These are phyloP conservation scores for Bujurquina vittata DNA, from an alignment of 2,113 vertebrate genomes.

Conservation along the genomic window DNA sequence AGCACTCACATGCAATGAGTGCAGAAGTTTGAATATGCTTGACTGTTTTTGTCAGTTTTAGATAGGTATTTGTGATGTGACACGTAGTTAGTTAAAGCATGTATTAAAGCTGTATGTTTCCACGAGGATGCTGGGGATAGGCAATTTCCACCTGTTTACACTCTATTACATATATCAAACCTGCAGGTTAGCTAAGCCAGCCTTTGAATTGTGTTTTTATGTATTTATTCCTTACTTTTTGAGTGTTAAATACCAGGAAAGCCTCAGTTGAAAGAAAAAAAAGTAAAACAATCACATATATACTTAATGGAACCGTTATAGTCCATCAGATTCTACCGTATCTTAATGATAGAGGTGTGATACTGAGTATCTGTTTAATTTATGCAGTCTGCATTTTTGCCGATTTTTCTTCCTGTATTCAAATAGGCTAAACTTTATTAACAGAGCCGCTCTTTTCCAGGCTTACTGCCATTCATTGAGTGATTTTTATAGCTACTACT, in stretches of 20 bases:
- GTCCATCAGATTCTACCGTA: not conserved
- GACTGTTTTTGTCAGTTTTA: not conserved
- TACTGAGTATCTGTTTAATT: not conserved
- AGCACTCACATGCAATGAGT: not conserved
- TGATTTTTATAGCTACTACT: not conserved
- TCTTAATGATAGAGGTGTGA: not conserved
- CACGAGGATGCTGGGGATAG: not conserved
- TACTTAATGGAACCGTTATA: not conserved
- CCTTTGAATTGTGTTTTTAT: not conserved
- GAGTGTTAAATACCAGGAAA: not conserved
- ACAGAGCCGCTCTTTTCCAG: not conserved
- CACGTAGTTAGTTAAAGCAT: not conserved
- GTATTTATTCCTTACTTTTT: not conserved
- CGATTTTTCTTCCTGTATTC: not conserved
- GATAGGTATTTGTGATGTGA: not conserved
- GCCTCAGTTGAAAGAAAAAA: not conserved
- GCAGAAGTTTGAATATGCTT: not conserved
- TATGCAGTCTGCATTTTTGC: not conserved
- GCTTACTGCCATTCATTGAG: not conserved
- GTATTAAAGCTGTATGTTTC: not conserved
- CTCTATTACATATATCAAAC: no score
- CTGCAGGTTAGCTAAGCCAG: no score
- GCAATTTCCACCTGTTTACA: no score
- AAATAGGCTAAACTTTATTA: not conserved
- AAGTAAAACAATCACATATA: not conserved